A percentile compares a stretch with the other conserved stretches of the same genome.
Evolutionary conservation across 2,888 invertebrate species (phyloP).

Genomic region (Athetis lepigone): DNA sequence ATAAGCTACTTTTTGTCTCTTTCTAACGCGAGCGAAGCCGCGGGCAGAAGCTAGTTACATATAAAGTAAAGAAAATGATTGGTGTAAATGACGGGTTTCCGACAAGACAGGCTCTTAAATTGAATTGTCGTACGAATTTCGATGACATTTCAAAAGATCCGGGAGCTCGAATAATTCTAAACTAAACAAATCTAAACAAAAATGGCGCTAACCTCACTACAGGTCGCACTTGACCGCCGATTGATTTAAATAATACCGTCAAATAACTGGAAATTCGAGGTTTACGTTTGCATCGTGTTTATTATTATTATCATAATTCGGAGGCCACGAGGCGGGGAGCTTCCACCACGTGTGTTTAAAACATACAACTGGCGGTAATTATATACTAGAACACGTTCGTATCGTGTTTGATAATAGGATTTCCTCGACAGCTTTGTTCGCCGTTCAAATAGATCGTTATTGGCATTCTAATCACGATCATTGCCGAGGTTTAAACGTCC

Average conservation of each 20-base stretch:
- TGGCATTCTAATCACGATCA: conserved; percentile 13
- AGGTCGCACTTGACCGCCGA: conserved; percentile 57
- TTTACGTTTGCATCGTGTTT: conserved; percentile 62
- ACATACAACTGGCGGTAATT: conserved; percentile 42
- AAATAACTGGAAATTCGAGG: conserved; percentile 77
- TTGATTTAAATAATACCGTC: conserved; percentile 69
- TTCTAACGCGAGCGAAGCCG: no score
- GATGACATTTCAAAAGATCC: background rate
- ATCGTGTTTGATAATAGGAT: conserved; percentile 37
- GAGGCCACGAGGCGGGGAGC: conserved; percentile 71
- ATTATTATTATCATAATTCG: conserved; percentile 80
- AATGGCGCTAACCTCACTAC: conserved; percentile 30
- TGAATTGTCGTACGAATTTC: background rate
- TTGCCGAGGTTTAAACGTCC: conserved; percentile 12
- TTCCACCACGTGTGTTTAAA: conserved; percentile 53
- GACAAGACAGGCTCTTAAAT: background rate
- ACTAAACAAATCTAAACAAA: conserved; percentile 32
- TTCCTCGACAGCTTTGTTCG: conserved; percentile 29
- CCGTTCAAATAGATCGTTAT: conserved; percentile 21
- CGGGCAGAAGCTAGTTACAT: no score
- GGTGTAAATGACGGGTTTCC: background rate
- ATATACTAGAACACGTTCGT: conserved; percentile 32
- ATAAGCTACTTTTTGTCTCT: no score
- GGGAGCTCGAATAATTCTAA: conserved; percentile 25
- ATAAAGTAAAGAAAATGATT: no score